Base-by-base conservation (phyloP, 2,113 vertebrate genomes). In the Hoplias malabaricus region DNA sequence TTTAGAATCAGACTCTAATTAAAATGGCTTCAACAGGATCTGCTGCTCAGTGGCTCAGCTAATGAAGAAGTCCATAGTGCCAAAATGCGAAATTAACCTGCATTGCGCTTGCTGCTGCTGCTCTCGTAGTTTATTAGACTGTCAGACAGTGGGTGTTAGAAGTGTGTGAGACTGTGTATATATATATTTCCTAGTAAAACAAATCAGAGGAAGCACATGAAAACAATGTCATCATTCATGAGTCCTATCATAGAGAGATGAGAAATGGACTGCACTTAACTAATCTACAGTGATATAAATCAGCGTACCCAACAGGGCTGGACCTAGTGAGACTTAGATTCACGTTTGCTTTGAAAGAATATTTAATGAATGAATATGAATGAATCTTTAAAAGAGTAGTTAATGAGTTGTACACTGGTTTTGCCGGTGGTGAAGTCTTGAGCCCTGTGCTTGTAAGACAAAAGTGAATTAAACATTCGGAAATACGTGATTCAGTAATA, bases 1-100 rank as follows among this genome's bases (percentile, higher is more conserved):
- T 72, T 77, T 68, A 69, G 73, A 79, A 79, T 75, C 19, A 59
- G 68, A 42, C 65, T 59, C 50, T 86, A 84, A 86, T 86, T 86
- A 84, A 80, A 73, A 80, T 42, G 14, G 62, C 62, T 43, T 74
- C 66, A 79, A 61, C 50, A 34, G 77, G 65, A 57, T 78, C 73
- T 71, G 36, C 50, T 76, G 14, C 67, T 78, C 65, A 73, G 68
- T 63, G 48, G 25, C 72, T 70, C 65, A 57, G 33, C 43, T 77
- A 83, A 82, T 79, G 80, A 79, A 83, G 73, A 66, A 77, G 75
- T 75, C 42, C 13, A 38, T 67, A 57, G 53, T 81, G 71, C 75
- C 79, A 81, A 69, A 31, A 61, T 68, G 27, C 50, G 71, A 77
- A 77, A 78, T 75, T 46, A 81, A 75, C 74, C 80, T 62, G 40